Conservation (phyloP, 2,888 invertebrate genomes). For the Cheilosia variabilis region DNA sequence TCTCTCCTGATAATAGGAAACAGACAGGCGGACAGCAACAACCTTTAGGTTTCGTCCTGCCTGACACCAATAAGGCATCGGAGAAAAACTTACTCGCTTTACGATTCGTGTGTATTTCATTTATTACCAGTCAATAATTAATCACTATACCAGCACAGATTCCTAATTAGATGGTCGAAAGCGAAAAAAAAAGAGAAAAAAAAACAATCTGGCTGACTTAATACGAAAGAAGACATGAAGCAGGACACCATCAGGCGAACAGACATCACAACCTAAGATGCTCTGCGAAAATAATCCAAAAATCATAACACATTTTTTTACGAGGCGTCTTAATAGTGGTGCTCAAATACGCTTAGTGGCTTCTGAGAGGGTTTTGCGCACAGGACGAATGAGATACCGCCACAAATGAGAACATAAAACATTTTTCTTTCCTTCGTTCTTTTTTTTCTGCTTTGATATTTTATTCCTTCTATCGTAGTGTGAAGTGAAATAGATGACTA, state of each 20-base stretch:
- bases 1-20: conserved; percentile 27
- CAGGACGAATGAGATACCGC: conserved; percentile 13
- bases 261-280: conserved; percentile 27
- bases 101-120: conserved; percentile 52
- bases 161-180: conserved; percentile 57
- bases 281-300: conserved; percentile 28
- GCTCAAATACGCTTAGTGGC: conserved; percentile 31
- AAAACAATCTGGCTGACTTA: not conserved
- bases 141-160: conserved; percentile 64
- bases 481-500: conserved; percentile 56
- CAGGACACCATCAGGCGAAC: conserved; percentile 12
- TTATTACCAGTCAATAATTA: conserved; percentile 69
- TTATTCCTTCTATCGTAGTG: conserved; percentile 36
- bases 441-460: conserved; percentile 34
- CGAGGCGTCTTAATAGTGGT: conserved; percentile 25
- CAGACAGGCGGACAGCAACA: conserved; percentile 6
- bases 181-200: conserved; percentile 3
- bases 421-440: conserved; percentile 9
- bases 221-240: conserved; percentile 24
- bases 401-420: conserved; percentile 60
- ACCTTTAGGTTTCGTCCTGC: not conserved
- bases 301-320: conserved; percentile 31
- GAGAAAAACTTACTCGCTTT: conserved; percentile 16
- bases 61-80: conserved; percentile 5
- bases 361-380: not conserved